Percentiles rank a stretch among this genome's conserved stretches.
Evolutionary conservation across 1,140 invertebrate species (phyloP).

Genomic region (Hypsibius dujardini): DNA sequence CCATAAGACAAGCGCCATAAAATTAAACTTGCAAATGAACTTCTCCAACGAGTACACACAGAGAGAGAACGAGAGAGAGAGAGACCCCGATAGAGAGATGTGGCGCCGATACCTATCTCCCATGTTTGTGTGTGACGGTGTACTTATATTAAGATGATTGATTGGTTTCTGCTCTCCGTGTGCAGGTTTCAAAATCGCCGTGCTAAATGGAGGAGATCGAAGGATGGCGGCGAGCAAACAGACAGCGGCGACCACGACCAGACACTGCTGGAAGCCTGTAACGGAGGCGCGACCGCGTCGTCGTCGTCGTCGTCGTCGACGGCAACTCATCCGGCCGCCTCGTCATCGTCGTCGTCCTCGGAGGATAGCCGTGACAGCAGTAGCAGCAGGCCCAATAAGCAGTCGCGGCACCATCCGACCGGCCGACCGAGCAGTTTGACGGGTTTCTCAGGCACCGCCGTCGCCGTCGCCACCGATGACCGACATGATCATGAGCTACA

Average conservation of each 20-base stretch:
- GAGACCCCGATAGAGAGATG: no score
- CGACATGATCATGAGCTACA: no score
- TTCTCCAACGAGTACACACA: constrained; percentile 14
- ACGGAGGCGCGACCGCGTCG: not conserved
- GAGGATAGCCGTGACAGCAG: not conserved
- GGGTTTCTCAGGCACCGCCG: not conserved
- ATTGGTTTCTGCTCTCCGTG: constrained; percentile 25
- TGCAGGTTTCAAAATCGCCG: constrained; percentile 41
- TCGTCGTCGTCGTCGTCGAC: not conserved
- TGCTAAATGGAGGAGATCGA: constrained; percentile 39
- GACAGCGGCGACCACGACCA: constrained; percentile 21
- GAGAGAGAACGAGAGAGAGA: constrained; percentile 18
- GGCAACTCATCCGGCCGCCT: not conserved
- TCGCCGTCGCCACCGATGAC: no score
- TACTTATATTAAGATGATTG: constrained; percentile 15
- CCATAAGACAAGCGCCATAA: constrained; percentile 19
- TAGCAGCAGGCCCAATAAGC: not conserved
- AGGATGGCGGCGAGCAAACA: constrained; percentile 29
- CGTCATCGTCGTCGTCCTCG: not conserved
- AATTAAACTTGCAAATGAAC: constrained; percentile 20
- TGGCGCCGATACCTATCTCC: no score
- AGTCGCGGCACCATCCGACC: not conserved
- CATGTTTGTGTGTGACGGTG: not conserved
- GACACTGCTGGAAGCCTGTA: not conserved
- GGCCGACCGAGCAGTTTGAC: not conserved